phyloP scores from a whole-genome alignment of 1,140 invertebrate species.

The Semibalanus balanoides region DNA sequence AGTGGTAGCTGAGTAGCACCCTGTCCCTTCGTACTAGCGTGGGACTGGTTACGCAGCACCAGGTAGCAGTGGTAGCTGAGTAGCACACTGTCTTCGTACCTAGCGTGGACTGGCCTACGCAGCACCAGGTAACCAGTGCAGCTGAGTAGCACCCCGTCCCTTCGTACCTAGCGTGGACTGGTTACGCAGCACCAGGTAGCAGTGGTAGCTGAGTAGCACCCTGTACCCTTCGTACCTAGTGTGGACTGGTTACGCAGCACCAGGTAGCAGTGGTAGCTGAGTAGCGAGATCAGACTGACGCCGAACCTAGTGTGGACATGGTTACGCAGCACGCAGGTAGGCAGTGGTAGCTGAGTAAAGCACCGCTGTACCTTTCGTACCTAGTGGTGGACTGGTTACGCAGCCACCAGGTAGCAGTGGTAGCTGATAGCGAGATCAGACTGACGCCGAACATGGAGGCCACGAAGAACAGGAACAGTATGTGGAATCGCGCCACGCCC shows the following conservation, averaged over 20 bases:
- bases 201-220: slow-evolving; percentile 78
- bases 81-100: no score
- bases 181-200: slow-evolving; percentile 81
- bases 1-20: no score
- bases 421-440: slow-evolving; percentile 73
- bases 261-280: slow-evolving; percentile 91
- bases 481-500: slow-evolving; percentile 71
- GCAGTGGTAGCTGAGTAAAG: slow-evolving; percentile 92
- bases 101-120: no score
- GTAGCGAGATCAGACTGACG: no score
- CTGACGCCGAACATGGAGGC: slow-evolving; percentile 93
- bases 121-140: no score
- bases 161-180: slow-evolving; percentile 84
- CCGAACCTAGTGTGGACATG: slow-evolving; percentile 83
- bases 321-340: slow-evolving; percentile 82
- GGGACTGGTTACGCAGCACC: no score
- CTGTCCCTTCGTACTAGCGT: no score
- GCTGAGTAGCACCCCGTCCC: slow-evolving; percentile 40
- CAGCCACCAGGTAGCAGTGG: no score
- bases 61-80: no score
- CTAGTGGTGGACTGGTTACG: no score
- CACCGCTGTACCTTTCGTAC: no score
- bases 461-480: slow-evolving; percentile 93
- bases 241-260: slow-evolving; percentile 86
- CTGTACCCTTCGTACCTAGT: slow-evolving; percentile 65